phyloP scores from a whole-genome alignment of 2,888 invertebrate species.

The Poecilobothrus nobilitatus region DNA sequence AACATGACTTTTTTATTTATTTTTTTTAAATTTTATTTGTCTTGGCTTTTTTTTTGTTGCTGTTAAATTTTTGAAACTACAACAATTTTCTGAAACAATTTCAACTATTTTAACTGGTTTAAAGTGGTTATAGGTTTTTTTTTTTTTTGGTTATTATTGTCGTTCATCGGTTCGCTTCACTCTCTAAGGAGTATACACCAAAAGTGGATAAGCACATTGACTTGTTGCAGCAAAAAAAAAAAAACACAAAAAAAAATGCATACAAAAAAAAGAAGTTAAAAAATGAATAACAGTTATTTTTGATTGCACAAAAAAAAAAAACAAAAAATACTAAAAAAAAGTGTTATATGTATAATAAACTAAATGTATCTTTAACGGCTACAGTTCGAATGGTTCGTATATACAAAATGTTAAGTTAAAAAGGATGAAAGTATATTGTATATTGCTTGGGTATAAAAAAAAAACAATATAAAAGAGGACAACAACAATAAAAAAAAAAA shows the following conservation, averaged over 20 bases:
- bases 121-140: background rate
- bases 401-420: too few relatives aligned
- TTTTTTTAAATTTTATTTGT: background rate
- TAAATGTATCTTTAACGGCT: too few relatives aligned
- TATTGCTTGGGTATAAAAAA: too few relatives aligned
- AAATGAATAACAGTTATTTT: background rate
- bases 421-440: too few relatives aligned
- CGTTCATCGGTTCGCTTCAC: background rate
- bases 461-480: too few relatives aligned
- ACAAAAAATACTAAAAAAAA: too few relatives aligned
- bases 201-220: background rate
- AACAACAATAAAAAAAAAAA: too few relatives aligned
- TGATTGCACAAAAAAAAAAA: background rate
- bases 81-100: background rate
- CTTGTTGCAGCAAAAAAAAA: background rate
- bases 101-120: constrained; percentile 6
- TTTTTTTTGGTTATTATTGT: too few relatives aligned
- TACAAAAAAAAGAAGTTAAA: background rate
- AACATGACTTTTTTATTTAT: background rate
- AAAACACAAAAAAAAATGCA: background rate
- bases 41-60: background rate
- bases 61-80: background rate
- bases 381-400: too few relatives aligned
- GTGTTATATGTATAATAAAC: too few relatives aligned
- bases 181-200: background rate